Evolutionary conservation across 1,140 invertebrate species (phyloP).

Genomic region (Panonychus citri): DNA sequence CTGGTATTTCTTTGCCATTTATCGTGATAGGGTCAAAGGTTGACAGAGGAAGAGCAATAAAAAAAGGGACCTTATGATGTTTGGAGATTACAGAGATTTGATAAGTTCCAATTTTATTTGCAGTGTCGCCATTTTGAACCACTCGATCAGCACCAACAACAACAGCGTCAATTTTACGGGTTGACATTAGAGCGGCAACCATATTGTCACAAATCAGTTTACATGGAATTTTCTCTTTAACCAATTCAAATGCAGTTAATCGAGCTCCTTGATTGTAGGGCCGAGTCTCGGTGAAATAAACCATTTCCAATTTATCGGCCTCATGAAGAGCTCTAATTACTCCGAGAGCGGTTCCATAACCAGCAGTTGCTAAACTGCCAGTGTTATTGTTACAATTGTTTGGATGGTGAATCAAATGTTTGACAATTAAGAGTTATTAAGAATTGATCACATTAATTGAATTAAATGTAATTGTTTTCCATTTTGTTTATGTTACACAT

Average conservation of each 20-base stretch:
- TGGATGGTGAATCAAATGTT: too few relatives aligned
- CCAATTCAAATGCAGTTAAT: conserved; percentile 82
- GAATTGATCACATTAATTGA: too few relatives aligned
- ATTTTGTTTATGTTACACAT: too few relatives aligned
- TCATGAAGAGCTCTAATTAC: conserved; percentile 59
- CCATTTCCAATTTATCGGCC: conserved; percentile 47
- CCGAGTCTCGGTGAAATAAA: conserved; percentile 85
- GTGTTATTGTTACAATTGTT: conserved; percentile 99
- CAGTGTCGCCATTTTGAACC: conserved; percentile 86
- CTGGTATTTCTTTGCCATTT: conserved; percentile 63
- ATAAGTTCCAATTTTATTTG: conserved; percentile 98
- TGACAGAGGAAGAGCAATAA: conserved; percentile 73
- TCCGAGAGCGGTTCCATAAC: conserved; percentile 69
- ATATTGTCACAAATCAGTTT: conserved; percentile 86
- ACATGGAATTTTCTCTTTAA: conserved; percentile 73
- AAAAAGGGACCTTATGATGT: conserved; percentile 78
- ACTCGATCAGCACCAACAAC: conserved; percentile 42
- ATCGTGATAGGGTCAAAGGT: conserved; percentile 61
- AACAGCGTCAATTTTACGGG: conserved; percentile 32
- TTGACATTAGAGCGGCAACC: conserved; percentile 69
- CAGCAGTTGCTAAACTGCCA: conserved; percentile 65
- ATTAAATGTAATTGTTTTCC: too few relatives aligned
- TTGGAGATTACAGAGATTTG: conserved; percentile 65
- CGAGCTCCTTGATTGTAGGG: conserved; percentile 92
- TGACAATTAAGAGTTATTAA: too few relatives aligned